Conservation (phyloP, 2,113 vertebrate species). For the Channa maculata region DNA sequence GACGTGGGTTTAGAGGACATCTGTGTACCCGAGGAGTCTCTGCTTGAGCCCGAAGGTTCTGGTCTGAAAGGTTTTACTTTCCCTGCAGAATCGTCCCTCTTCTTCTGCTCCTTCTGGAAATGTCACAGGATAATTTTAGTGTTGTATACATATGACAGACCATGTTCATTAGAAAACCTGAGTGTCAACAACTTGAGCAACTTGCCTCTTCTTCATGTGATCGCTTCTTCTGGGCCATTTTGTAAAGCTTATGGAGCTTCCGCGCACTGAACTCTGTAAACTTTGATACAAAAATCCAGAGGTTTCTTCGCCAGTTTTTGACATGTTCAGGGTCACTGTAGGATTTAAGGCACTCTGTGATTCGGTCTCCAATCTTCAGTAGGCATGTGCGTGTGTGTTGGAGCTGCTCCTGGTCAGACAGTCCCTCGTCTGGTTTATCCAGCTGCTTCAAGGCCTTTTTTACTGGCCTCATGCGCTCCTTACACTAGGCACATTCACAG, state of each 20-base stretch:
- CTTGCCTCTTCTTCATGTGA: slow-evolving; percentile 95
- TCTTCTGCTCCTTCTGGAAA: slow-evolving; percentile 90
- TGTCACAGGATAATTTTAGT: background rate
- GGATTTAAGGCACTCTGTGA: slow-evolving; percentile 96
- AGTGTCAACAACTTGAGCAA: background rate
- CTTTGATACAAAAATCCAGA: slow-evolving; percentile 99
- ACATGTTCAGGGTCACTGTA: slow-evolving; percentile 94
- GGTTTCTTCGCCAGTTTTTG: slow-evolving; percentile 96
- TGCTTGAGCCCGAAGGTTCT: slow-evolving; percentile 91
- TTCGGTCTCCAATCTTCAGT: slow-evolving; percentile 96
- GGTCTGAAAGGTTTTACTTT: slow-evolving; percentile 90
- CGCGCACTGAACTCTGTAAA: slow-evolving; percentile 98
- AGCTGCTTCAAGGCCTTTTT: slow-evolving; percentile 98
- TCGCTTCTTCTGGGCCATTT: slow-evolving; percentile 98
- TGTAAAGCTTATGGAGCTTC: slow-evolving; percentile 98
- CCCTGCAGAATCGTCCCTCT: slow-evolving; percentile 88
- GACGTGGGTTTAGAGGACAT: slow-evolving; percentile 83
- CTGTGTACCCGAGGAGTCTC: slow-evolving; percentile 89
- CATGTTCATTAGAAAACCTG: background rate
- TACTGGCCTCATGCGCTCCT: slow-evolving; percentile 97
- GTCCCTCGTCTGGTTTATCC: slow-evolving; percentile 96
- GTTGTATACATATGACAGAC: background rate
- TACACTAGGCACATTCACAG: slow-evolving; percentile 85
- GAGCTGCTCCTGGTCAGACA: slow-evolving; percentile 94
- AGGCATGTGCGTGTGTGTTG: slow-evolving; percentile 96